These are phyloP conservation scores for Nycteola revayana DNA, from an alignment of 2,888 invertebrate species.

Conservation along the genomic window DNA sequence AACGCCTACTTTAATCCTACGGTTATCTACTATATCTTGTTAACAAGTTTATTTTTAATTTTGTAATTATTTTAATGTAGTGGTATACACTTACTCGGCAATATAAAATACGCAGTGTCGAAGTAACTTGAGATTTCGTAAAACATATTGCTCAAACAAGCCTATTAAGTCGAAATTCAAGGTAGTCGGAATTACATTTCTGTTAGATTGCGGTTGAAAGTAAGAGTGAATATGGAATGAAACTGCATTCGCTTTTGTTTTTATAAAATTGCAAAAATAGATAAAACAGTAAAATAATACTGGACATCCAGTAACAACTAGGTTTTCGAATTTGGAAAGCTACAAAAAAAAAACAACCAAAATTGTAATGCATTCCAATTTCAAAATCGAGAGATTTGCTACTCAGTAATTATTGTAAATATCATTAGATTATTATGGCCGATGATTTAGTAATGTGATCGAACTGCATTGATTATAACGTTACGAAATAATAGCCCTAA, in stretches of 20 bases:
- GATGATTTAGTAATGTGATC: slow-evolving; percentile 52
- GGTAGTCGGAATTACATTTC: slow-evolving; percentile 12
- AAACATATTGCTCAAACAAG: slow-evolving; percentile 15
- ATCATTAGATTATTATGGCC: slow-evolving; percentile 20
- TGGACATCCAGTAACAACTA: no score
- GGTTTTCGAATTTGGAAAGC: no score
- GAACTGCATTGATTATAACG: slow-evolving; percentile 53
- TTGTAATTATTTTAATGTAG: background rate
- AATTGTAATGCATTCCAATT: no score
- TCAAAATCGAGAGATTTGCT: no score
- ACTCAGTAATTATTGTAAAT: slow-evolving; percentile 6
- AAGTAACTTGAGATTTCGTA: slow-evolving; percentile 6
- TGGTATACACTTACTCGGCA: no score
- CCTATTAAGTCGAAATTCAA: slow-evolving; percentile 18
- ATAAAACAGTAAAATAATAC: no score
- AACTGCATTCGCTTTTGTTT: no score
- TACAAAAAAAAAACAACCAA: no score
- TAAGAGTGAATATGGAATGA: no score
- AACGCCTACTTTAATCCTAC: no score
- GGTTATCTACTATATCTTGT: no score
- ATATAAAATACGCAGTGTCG: slow-evolving; percentile 8
- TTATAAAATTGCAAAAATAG: no score
- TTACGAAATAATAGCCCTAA: slow-evolving; percentile 51
- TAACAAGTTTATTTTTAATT: background rate
- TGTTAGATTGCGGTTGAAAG: slow-evolving; percentile 9